These are phyloP conservation scores for Cyprinella venusta DNA, from an alignment of 2,797 vertebrate species.

Conservation along the genomic window DNA sequence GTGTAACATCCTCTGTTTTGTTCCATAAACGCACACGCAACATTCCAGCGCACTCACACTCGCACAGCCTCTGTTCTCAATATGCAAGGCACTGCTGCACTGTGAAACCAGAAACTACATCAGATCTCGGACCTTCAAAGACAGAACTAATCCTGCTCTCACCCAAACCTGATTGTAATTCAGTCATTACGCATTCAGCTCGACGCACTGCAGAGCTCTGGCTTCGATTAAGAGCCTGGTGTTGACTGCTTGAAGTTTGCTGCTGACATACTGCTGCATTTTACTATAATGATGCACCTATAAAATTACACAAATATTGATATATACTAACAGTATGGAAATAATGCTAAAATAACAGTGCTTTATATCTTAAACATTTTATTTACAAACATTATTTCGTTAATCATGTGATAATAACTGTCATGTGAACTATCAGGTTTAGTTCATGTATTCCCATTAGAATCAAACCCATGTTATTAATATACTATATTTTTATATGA, in stretches of 20 bases:
- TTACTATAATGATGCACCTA: neutral
- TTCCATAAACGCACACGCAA: constrained; percentile 46
- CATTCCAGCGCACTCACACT: neutral
- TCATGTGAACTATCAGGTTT: no score
- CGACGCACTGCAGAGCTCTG: constrained; percentile 44
- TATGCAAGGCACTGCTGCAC: constrained; percentile 40
- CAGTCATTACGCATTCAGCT: constrained; percentile 56
- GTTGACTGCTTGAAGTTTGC: constrained; percentile 26
- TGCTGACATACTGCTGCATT: constrained; percentile 12
- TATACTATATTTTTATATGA: neutral
- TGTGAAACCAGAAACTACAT: constrained; percentile 51
- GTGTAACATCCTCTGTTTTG: constrained; percentile 61
- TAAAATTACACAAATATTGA: neutral
- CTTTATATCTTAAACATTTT: neutral
- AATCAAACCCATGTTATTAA: neutral
- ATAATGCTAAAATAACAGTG: neutral
- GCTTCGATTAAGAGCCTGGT: constrained; percentile 51
- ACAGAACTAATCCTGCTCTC: constrained; percentile 50
- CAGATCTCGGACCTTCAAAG: constrained; percentile 53
- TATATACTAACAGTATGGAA: neutral
- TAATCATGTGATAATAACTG: neutral
- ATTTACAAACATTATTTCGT: neutral
- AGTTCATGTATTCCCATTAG: neutral
- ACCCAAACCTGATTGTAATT: constrained; percentile 57
- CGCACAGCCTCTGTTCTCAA: constrained; percentile 30